Evolutionary conservation across 1,140 invertebrate species (phyloP).

Genomic region (Bombus fervidus): DNA sequence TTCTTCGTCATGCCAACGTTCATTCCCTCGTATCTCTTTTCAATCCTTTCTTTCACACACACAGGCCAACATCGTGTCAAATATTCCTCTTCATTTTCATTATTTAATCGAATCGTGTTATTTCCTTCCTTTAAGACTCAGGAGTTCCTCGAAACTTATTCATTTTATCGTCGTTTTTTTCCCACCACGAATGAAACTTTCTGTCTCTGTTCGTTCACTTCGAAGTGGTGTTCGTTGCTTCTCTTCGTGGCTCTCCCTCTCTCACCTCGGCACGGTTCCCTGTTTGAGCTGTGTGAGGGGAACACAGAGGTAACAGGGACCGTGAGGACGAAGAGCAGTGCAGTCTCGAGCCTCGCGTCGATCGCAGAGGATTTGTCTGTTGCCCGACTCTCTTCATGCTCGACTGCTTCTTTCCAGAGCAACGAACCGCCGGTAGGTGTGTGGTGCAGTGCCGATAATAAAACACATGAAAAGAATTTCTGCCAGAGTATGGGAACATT

Average conservation of each 20-base stretch:
- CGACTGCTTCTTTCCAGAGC: conserved; percentile 28
- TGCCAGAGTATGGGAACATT: background rate
- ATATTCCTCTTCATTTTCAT: too few relatives aligned
- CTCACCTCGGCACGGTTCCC: background rate
- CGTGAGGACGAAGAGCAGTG: conserved; percentile 36
- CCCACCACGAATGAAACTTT: background rate
- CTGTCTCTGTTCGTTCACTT: background rate
- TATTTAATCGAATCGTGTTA: too few relatives aligned
- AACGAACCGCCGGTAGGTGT: conserved; percentile 32
- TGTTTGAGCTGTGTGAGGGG: background rate
- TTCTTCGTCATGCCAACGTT: background rate
- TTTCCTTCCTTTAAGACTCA: too few relatives aligned
- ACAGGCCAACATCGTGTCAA: too few relatives aligned
- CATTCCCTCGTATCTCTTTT: background rate
- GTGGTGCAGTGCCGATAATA: conserved; percentile 45
- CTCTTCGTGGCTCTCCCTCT: conserved; percentile 12
- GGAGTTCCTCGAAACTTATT: background rate
- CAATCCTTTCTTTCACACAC: background rate
- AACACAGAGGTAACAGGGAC: conserved; percentile 16
- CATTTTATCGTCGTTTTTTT: background rate
- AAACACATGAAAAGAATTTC: background rate
- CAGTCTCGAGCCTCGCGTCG: conserved; percentile 70
- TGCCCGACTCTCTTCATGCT: conserved; percentile 26
- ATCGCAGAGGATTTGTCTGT: conserved; percentile 41
- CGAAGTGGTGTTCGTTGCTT: background rate